phyloP scores from a whole-genome alignment of 2,113 vertebrate genomes.

The Lynx canadensis region DNA sequence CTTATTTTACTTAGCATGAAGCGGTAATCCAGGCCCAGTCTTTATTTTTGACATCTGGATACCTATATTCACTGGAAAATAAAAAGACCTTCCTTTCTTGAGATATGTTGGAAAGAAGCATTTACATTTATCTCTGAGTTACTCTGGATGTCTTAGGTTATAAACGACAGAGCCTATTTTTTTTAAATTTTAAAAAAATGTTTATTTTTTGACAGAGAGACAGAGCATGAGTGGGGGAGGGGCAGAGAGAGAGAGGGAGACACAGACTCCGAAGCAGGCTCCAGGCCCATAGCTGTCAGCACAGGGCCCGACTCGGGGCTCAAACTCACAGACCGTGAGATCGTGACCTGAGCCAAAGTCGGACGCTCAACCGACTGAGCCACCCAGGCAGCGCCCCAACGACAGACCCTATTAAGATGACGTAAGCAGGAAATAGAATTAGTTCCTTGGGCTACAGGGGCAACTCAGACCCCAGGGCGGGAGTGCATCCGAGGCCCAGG shows the following conservation, averaged over 20 bases:
- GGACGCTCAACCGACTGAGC: too few relatives aligned
- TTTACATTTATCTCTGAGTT: constrained; percentile 12
- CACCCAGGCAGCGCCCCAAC: too few relatives aligned
- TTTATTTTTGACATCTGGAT: constrained; percentile 20
- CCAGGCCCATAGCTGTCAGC: too few relatives aligned
- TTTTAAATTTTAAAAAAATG: fast-evolving
- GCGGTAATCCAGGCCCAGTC: background rate
- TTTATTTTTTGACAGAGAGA: too few relatives aligned
- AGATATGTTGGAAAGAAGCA: background rate
- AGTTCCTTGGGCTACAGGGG: background rate
- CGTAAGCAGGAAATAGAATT: background rate
- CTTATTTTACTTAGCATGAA: background rate
- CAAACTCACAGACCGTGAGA: too few relatives aligned
- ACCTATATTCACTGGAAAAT: background rate
- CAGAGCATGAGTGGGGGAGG: background rate
- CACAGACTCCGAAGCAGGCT: too few relatives aligned
- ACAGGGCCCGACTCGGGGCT: too few relatives aligned
- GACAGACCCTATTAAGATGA: background rate
- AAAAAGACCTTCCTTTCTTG: background rate
- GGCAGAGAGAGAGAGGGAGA: too few relatives aligned
- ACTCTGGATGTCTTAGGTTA: background rate
- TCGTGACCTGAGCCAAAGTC: too few relatives aligned
- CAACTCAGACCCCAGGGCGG: background rate
- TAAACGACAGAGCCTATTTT: background rate
- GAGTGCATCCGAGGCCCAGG: background rate